Base-by-base conservation (phyloP, 2,888 invertebrate species). In the Coleophora flavipennella region DNA sequence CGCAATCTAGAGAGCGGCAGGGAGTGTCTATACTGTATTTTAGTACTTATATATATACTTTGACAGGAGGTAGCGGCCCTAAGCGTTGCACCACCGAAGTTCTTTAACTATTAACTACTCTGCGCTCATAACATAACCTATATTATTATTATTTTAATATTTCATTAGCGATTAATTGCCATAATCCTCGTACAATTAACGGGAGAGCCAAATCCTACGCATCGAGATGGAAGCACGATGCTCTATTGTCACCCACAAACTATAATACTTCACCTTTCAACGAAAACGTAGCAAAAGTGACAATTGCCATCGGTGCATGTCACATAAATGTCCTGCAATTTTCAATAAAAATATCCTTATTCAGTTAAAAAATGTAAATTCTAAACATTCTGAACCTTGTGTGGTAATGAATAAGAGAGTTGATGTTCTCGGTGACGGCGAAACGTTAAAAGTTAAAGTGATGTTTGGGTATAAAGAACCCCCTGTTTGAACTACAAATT, bases 401-500 rank as follows among this genome's bases (percentile, higher is more conserved):
- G 3, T 33, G 0, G n/a, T 0, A 0, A 39, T 50, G 55, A 40
- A 38, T 35, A 13, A 6, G 8, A 26, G 2, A 10, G 11, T n/a
- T 32, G 4, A 20, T 34, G 28, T 28, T 14, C 28, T 10, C 8
- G 10, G 0, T 13, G 31, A 25, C n/a, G 35, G 4, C 40, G 12
- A 35, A 32, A 42, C 36, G 49, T 41, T 51, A 43, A 46, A 56
- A 51, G 55, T 57, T 62, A 59, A 53, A 58, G 62, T 57, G 57
- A 65, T 77, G 73, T 80, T 80, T 79, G 74, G 70, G 64, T 70
- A 62, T 61, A 60, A 62, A 72, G 59, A 62, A 62, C 59, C 77
- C 74, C 76, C 62, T 83, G 76, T 83, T 83, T 83, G 80, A 79
- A 77, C 77, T 80, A 78, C 79, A 79, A 81, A 83, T 83, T 83